Evolutionary conservation across 2,797 vertebrate species (phyloP).

Genomic region (Enteromius thamalakanensis): DNA sequence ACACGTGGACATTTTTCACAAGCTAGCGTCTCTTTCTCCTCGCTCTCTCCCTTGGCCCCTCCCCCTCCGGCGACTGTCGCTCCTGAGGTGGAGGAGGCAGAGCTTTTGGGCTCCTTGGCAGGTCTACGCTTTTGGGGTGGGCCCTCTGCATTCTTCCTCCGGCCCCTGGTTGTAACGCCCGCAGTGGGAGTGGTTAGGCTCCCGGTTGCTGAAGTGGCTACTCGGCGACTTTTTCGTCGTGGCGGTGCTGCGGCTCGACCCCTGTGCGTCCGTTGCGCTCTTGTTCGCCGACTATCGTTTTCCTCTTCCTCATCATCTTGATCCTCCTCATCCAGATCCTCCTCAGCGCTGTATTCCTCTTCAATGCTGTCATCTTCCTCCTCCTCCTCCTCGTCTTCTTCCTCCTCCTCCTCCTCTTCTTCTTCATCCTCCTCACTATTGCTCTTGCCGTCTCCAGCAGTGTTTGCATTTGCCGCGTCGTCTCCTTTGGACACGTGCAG

Average conservation of each 20-base stretch:
- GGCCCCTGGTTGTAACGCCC: slow-evolving; percentile 84
- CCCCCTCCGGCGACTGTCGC: not conserved
- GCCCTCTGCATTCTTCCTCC: slow-evolving; percentile 83
- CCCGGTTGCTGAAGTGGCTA: slow-evolving; percentile 71
- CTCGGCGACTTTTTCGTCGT: slow-evolving; percentile 81
- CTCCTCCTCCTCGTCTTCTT: slow-evolving; percentile 77
- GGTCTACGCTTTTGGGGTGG: slow-evolving; percentile 85
- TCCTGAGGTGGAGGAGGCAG: slow-evolving; percentile 64
- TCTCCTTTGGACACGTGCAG: slow-evolving; percentile 98
- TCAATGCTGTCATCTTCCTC: slow-evolving; percentile 81
- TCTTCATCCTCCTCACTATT: slow-evolving; percentile 91
- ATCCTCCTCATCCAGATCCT: slow-evolving; percentile 72
- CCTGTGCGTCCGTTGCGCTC: slow-evolving; percentile 82
- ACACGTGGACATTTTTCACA: slow-evolving; percentile 98
- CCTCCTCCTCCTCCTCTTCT: slow-evolving; percentile 75
- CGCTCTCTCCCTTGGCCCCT: slow-evolving; percentile 79
- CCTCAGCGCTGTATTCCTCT: slow-evolving; percentile 82
- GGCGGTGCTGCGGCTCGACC: slow-evolving; percentile 76
- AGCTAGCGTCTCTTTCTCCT: slow-evolving; percentile 94
- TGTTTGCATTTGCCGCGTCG: slow-evolving; percentile 73
- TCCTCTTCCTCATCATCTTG: slow-evolving; percentile 74
- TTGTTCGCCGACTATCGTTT: slow-evolving; percentile 83
- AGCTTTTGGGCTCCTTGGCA: slow-evolving; percentile 68
- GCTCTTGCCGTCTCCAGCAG: slow-evolving; percentile 79
- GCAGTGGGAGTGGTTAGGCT: slow-evolving; percentile 64